Percentiles rank a stretch among this genome's conserved stretches.
phyloP scores from a whole-genome alignment of 2,888 invertebrate species.

The Melolontha melolontha region DNA sequence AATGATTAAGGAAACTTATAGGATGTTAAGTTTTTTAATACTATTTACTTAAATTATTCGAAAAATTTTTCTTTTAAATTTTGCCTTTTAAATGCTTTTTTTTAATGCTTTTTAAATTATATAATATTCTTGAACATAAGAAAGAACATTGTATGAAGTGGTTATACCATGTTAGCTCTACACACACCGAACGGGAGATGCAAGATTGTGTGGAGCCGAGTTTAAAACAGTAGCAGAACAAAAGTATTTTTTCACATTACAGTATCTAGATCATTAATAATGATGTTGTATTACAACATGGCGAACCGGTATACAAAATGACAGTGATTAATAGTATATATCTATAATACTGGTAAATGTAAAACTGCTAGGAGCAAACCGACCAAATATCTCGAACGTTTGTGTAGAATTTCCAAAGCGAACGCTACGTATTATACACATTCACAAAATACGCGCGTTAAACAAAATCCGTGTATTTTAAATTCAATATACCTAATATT shows the following conservation, averaged over 20 bases:
- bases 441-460: conserved; percentile 18
- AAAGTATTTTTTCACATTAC: conserved; percentile 54
- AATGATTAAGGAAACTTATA: no score
- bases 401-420: conserved; percentile 24
- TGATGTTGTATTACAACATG: conserved; percentile 57
- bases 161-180: conserved; percentile 1
- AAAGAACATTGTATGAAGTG: conserved; percentile 3
- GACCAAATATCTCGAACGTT: conserved; percentile 28
- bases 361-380: conserved; percentile 29
- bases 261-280: conserved; percentile 57
- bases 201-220: conserved; percentile 26
- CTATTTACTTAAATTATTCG: neutral
- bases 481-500: conserved; percentile 46
- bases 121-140: neutral
- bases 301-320: conserved; percentile 55
- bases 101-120: neutral
- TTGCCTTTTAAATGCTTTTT: no score
- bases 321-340: conserved; percentile 57
- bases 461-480: conserved; percentile 45
- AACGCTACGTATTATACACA: conserved; percentile 3
- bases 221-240: conserved; percentile 53
- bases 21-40: no score
- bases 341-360: conserved; percentile 54
- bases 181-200: conserved; percentile 15
- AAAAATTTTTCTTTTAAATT: neutral